Percentiles rank a stretch among this genome's conserved stretches.
Evolutionary conservation across 2,888 invertebrate species (phyloP).

Genomic region (Euplagia quadripunctaria): DNA sequence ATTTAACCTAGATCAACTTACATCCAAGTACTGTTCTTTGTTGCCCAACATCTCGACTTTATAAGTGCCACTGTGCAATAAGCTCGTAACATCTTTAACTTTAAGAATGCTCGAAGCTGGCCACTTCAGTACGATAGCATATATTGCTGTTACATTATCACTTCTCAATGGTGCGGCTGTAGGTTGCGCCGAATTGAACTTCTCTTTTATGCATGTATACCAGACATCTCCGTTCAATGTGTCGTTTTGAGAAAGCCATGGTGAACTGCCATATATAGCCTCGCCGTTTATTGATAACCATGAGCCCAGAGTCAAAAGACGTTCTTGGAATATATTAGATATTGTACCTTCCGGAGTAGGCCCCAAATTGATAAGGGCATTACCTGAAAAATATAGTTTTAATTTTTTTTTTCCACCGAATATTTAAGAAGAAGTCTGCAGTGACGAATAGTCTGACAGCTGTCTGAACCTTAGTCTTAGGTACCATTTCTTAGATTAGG

Average conservation of each 20-base stretch:
- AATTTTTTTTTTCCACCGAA: background rate
- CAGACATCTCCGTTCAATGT: conserved; percentile 90
- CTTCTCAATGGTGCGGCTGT: conserved; percentile 52
- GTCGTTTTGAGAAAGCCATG: conserved; percentile 95
- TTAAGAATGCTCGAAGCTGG: conserved; percentile 86
- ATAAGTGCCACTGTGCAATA: conserved; percentile 63
- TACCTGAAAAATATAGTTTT: conserved; percentile 83
- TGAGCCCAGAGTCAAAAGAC: conserved; percentile 91
- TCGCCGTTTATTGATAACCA: conserved; percentile 96
- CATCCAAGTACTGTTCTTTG: conserved; percentile 57
- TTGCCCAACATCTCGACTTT: conserved; percentile 68
- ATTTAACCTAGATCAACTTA: conserved; percentile 55
- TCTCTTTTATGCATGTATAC: conserved; percentile 87
- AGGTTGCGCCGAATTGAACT: conserved; percentile 61
- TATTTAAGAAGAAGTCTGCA: background rate
- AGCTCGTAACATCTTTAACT: conserved; percentile 59
- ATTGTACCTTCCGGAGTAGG: conserved; percentile 96
- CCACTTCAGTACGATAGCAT: conserved; percentile 91
- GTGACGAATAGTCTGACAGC: too few relatives aligned
- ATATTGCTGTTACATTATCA: conserved; percentile 80
- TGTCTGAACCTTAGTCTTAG: background rate
- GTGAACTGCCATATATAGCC: conserved; percentile 92
- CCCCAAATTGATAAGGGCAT: conserved; percentile 94
- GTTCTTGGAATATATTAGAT: conserved; percentile 94
- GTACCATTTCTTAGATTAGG: background rate